Evolutionary conservation across 2,888 invertebrate species (phyloP), one percentile per base, ranked within the genome.

Genomic region (Epirrita christyi): DNA sequence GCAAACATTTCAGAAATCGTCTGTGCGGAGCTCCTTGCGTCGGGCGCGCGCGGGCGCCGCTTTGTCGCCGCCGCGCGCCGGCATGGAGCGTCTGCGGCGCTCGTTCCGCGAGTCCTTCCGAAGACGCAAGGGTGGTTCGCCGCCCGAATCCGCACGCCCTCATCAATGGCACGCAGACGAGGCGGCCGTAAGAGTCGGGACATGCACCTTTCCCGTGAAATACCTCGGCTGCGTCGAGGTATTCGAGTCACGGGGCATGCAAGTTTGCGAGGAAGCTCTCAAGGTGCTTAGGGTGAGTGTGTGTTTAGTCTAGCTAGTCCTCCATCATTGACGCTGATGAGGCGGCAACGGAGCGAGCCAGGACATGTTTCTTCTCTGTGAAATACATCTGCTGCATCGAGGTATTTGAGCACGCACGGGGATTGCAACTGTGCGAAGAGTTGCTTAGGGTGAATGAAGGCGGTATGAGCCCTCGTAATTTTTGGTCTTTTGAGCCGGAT

Each of bases 401-500:
- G 92, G 99, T 99, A 37, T 99, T 98, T 92, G 99, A 99, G 92
- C 99, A n/a, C n/a, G n/a, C 99, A 7, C 94, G 99, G 79, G 99
- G 99, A 46, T 99, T 99, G 98, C 98, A 98, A 92, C 98, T 99
- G 60, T 99, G 99, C 93, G 99, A 99, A 87, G 99, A 99, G 93
- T 97, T 98, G 67, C 94, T 99, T 64, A 95, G 98, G 53, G 9
- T 5, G 7, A 8, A 7, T 32, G n/a, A n/a, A n/a, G n/a, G n/a
- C n/a, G n/a, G n/a, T n/a, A n/a, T n/a, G n/a, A n/a, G n/a, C n/a
- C n/a, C n/a, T n/a, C n/a, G n/a, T n/a, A n/a, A n/a, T n/a, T n/a
- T n/a, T n/a, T n/a, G n/a, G n/a, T n/a, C n/a, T n/a, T n/a, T n/a
- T n/a, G n/a, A n/a, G n/a, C n/a, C n/a, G n/a, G n/a, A n/a, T n/a